These are phyloP conservation scores for Lethrus apterus DNA, from an alignment of 1,140 invertebrate genomes.

Conservation along the genomic window DNA sequence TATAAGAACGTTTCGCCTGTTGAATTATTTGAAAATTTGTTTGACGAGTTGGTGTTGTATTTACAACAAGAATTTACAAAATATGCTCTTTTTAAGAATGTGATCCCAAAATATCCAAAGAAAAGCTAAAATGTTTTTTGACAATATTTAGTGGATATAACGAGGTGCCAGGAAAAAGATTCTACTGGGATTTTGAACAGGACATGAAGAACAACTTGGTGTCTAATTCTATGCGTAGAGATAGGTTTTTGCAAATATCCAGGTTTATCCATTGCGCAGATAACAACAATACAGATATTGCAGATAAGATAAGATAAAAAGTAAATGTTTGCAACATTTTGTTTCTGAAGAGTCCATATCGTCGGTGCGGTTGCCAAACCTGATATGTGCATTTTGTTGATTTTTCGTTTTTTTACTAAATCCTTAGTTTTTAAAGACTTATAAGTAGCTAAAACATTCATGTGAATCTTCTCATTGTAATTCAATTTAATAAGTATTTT, in stretches of 20 bases:
- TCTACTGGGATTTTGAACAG: constrained; percentile 10
- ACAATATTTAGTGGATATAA: constrained; percentile 35
- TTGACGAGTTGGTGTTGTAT: not conserved
- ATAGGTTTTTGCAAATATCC: constrained; percentile 11
- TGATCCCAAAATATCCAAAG: constrained; percentile 26
- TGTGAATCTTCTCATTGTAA: too few species aligned
- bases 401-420: too few species aligned
- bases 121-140: constrained; percentile 32
- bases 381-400: too few species aligned
- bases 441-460: too few species aligned
- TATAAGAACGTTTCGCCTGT: too few species aligned
- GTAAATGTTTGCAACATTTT: too few species aligned
- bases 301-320: too few species aligned
- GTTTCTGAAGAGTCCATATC: too few species aligned
- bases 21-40: not conserved
- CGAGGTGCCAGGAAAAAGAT: constrained; percentile 23
- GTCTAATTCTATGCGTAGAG: constrained; percentile 13
- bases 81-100: constrained; percentile 33
- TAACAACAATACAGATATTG: too few species aligned
- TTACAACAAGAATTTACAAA: not conserved
- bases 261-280: constrained; percentile 12
- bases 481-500: too few species aligned
- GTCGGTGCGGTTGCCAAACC: too few species aligned
- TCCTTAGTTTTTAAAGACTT: too few species aligned
- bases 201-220: constrained; percentile 18